Conservation (phyloP, 1,140 invertebrate species). For the Apocrypta bakeri region DNA sequence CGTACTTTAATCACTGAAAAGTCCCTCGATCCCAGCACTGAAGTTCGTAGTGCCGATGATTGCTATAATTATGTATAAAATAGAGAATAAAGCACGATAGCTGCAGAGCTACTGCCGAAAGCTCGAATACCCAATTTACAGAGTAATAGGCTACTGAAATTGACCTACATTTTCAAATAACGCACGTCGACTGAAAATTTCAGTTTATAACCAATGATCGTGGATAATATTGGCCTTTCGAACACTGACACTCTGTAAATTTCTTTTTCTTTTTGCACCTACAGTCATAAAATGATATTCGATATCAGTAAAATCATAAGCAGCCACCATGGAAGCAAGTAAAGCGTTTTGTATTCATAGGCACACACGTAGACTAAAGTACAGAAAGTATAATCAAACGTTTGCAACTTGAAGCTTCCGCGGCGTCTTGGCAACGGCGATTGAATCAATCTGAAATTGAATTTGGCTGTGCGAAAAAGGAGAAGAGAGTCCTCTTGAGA, state of each 20-base stretch:
- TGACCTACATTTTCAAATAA: background rate
- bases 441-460: slow-evolving; percentile 23
- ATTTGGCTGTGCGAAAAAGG: slow-evolving; percentile 1
- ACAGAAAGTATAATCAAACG: slow-evolving; percentile 28
- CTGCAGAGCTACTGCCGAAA: background rate
- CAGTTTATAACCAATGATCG: background rate
- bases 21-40: too few relatives aligned
- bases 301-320: too few relatives aligned
- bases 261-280: too few relatives aligned
- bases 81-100: background rate
- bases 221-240: too few relatives aligned
- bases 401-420: background rate
- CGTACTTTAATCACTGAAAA: too few relatives aligned
- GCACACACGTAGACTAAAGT: background rate
- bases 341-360: background rate
- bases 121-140: background rate
- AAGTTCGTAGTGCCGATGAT: too few relatives aligned
- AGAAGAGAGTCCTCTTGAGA: background rate
- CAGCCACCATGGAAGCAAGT: too few relatives aligned
- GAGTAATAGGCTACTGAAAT: background rate
- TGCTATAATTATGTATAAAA: background rate
- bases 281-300: too few relatives aligned
- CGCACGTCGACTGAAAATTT: background rate
- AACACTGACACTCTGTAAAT: too few relatives aligned
- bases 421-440: background rate